phyloP scores from a whole-genome alignment of 2,113 vertebrate genomes.

The Chaetops frenatus region DNA sequence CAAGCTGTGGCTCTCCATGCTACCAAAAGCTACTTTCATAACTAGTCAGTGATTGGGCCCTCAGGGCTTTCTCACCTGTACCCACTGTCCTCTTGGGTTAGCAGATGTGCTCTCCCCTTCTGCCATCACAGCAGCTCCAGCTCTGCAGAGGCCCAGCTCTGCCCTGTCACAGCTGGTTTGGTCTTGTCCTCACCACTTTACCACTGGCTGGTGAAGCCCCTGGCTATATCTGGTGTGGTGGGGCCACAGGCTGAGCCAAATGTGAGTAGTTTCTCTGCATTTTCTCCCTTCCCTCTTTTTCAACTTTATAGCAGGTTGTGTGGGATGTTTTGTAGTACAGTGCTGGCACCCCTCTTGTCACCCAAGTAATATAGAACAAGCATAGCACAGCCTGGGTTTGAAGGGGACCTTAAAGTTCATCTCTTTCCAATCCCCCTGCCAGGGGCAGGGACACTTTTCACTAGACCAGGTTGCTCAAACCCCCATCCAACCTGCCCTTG shows the following conservation, averaged over 20 bases:
- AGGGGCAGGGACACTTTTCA: not conserved
- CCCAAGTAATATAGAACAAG: not conserved
- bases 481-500: not conserved
- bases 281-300: not conserved
- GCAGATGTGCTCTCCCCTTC: not conserved
- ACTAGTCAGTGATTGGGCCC: not conserved
- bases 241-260: not conserved
- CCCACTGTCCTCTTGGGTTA: not conserved
- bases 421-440: rapidly evolving
- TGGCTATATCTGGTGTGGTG: not conserved
- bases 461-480: not conserved
- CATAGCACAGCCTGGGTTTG: not conserved
- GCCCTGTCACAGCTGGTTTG: not conserved
- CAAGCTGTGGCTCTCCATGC: not conserved
- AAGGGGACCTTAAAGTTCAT: not conserved
- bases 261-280: not conserved
- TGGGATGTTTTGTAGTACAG: not conserved
- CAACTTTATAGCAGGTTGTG: not conserved
- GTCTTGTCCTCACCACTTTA: not conserved
- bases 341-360: not conserved
- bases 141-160: not conserved
- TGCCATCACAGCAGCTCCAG: not conserved
- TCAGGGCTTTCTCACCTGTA: not conserved
- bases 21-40: not conserved
- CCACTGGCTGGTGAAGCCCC: not conserved